Conservation (phyloP, 1,140 invertebrate species). For the Drosophila ficusphila region DNA sequence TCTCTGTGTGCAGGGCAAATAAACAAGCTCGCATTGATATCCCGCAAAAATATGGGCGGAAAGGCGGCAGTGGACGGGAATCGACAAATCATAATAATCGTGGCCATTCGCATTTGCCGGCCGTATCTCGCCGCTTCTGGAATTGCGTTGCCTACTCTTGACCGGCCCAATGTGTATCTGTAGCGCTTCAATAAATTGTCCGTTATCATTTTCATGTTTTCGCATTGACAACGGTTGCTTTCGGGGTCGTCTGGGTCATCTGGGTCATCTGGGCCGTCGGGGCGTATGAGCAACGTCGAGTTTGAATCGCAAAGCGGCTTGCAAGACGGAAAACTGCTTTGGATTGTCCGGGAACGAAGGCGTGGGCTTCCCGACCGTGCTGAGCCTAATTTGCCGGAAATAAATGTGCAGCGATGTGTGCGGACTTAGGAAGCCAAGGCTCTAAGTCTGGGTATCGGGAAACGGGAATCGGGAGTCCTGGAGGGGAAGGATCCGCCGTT, state of each 20-base stretch:
- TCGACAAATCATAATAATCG: slow-evolving; percentile 50
- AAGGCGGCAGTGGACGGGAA: slow-evolving; percentile 7
- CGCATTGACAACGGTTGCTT: slow-evolving; percentile 67
- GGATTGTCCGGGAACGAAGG: slow-evolving; percentile 2
- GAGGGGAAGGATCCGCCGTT: background rate
- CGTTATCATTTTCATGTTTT: slow-evolving; percentile 81
- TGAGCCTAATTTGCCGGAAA: slow-evolving; percentile 80
- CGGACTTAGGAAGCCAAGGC: slow-evolving; percentile 69
- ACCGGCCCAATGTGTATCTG: slow-evolving; percentile 6
- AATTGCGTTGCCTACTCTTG: slow-evolving; percentile 34
- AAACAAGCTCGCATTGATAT: slow-evolving; percentile 37
- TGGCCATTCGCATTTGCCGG: slow-evolving; percentile 25
- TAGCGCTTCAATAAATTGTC: slow-evolving; percentile 76
- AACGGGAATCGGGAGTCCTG: background rate
- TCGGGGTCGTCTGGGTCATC: slow-evolving; percentile 7
- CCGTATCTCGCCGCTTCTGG: background rate
- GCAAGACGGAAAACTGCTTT: slow-evolving; percentile 26
- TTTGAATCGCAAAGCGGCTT: slow-evolving; percentile 63
- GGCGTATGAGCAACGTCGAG: slow-evolving; percentile 71
- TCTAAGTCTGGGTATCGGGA: slow-evolving; percentile 15
- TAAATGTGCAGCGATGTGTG: slow-evolving; percentile 81
- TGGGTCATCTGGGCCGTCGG: slow-evolving; percentile 30
- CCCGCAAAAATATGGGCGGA: background rate
- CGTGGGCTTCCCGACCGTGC: slow-evolving; percentile 25
- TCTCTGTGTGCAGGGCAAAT: slow-evolving; percentile 28